A percentile compares a stretch with the other conserved stretches of the same genome.
These are phyloP conservation scores for Tetramorium simillimum DNA, from an alignment of 1,140 invertebrate species.

Conservation along the genomic window DNA sequence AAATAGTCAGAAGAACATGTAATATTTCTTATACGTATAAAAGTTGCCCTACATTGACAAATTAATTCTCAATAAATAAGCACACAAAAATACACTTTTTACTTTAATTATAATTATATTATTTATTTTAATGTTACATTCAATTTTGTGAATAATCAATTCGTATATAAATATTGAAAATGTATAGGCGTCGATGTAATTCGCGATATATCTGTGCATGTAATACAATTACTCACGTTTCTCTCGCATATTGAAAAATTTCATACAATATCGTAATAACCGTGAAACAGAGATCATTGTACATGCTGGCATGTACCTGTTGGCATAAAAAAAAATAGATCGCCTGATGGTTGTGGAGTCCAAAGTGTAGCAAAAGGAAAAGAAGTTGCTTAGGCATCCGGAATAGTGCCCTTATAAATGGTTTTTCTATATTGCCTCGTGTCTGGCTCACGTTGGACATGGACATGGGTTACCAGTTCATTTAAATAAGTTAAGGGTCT, in stretches of 20 bases:
- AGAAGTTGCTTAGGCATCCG: slow-evolving; percentile 75
- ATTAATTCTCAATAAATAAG: slow-evolving; percentile 1
- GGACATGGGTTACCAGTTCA: slow-evolving; percentile 85
- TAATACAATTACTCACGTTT: slow-evolving; percentile 26
- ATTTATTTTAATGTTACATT: slow-evolving; percentile 2
- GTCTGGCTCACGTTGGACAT: slow-evolving; percentile 81
- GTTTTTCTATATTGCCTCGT: slow-evolving; percentile 85
- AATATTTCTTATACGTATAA: background rate
- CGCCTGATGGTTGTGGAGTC: slow-evolving; percentile 68
- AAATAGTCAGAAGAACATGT: background rate
- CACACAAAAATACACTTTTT: background rate
- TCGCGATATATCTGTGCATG: slow-evolving; percentile 11
- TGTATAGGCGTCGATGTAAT: slow-evolving; percentile 1
- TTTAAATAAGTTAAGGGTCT: slow-evolving; percentile 86
- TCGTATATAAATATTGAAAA: slow-evolving; percentile 25
- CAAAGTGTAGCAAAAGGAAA: slow-evolving; percentile 74
- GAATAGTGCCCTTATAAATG: slow-evolving; percentile 85
- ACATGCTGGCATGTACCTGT: slow-evolving; percentile 66
- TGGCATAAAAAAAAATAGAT: slow-evolving; percentile 72
- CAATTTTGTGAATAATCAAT: slow-evolving; percentile 1
- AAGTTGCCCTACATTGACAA: background rate
- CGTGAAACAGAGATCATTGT: slow-evolving; percentile 12
- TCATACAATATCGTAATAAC: slow-evolving; percentile 26
- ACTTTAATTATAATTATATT: too few species aligned
- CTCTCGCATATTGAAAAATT: slow-evolving; percentile 29